Evolutionary conservation across 92 coral and sea anemone genomes (phyloP).

Genomic region (Epizoanthus rinbou): DNA sequence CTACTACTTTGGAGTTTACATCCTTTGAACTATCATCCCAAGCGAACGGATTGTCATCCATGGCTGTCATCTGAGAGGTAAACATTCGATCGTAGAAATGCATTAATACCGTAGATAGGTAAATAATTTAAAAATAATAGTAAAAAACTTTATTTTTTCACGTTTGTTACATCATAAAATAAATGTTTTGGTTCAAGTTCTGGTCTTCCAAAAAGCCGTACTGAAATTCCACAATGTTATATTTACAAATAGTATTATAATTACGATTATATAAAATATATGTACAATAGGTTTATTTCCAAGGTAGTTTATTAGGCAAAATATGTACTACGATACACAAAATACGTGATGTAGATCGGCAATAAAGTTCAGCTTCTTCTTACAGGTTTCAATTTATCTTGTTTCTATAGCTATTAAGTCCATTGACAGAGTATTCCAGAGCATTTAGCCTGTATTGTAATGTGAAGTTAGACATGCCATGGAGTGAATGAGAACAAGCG

Average conservation of each 20-base stretch:
- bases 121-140: not conserved
- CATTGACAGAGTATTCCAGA: too few species aligned
- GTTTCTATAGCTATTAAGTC: too few species aligned
- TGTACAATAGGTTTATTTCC: too few species aligned
- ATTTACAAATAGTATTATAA: too few species aligned
- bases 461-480: too few species aligned
- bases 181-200: too few species aligned
- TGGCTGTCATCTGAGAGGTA: constrained; percentile 71
- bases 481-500: too few species aligned
- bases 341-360: not conserved
- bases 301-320: not conserved
- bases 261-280: too few species aligned
- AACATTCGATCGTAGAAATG: not conserved
- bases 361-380: not conserved
- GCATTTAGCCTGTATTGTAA: too few species aligned
- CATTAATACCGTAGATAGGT: not conserved
- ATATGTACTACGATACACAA: not conserved
- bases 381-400: too few species aligned
- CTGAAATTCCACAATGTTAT: too few species aligned
- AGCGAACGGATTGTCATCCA: constrained; percentile 87
- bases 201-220: too few species aligned
- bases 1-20: constrained; percentile 84
- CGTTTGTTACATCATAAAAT: not conserved
- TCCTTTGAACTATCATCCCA: constrained; percentile 80
- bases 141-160: not conserved